Evolutionary conservation across 2,888 invertebrate species (phyloP).

Genomic region (Polydesmus complanatus): DNA sequence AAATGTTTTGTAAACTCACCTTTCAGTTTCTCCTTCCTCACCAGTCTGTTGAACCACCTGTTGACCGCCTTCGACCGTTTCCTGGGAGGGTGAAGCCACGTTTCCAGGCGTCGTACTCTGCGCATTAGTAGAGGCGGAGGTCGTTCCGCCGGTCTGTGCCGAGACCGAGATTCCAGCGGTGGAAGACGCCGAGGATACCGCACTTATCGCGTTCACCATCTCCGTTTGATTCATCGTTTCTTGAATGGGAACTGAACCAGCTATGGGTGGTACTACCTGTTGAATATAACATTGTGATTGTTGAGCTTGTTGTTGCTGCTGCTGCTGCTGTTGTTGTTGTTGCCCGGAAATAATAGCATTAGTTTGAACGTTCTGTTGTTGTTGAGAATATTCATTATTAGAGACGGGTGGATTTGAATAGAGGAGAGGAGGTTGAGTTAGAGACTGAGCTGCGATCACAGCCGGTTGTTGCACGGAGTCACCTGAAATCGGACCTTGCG

Average conservation of each 20-base stretch:
- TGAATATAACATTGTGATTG: conserved; percentile 22
- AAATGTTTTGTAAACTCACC: conserved; percentile 27
- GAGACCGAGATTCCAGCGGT: neutral
- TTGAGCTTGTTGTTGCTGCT: conserved; percentile 26
- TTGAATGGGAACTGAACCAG: conserved; percentile 24
- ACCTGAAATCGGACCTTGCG: too few relatives aligned
- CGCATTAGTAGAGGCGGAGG: conserved; percentile 11
- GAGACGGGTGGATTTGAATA: conserved; percentile 26
- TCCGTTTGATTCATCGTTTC: neutral
- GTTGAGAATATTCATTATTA: conserved; percentile 40
- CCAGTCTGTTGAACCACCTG: conserved; percentile 24
- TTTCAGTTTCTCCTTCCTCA: conserved; percentile 37
- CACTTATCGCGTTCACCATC: neutral
- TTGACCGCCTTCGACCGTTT: conserved; percentile 33
- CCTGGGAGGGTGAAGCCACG: conserved; percentile 35
- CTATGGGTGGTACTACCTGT: conserved; percentile 21
- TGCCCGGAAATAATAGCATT: conserved; percentile 38
- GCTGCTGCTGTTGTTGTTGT: conserved; percentile 41
- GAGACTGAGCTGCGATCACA: conserved; percentile 4
- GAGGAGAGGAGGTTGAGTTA: conserved; percentile 1
- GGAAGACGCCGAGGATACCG: neutral
- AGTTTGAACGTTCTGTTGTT: conserved; percentile 38
- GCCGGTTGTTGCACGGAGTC: conserved; percentile 1
- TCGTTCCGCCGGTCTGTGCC: neutral
- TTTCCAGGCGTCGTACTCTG: conserved; percentile 13